Percentiles rank a stretch among this genome's conserved stretches.
Conservation (phyloP, 2,797 vertebrate genomes). For the Thalassophryne amazonica region DNA sequence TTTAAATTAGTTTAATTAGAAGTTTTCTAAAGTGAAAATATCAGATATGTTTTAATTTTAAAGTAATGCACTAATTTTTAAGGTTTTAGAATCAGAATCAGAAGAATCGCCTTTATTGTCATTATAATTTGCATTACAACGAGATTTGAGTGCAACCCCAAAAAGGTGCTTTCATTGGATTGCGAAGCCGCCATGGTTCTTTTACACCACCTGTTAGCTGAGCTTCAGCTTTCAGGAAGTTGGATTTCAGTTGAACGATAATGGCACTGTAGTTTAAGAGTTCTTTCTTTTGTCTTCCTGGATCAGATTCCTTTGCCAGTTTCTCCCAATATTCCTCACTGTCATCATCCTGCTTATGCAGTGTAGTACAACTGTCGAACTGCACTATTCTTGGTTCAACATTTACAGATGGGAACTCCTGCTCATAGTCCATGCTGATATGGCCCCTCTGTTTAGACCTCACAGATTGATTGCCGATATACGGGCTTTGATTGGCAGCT, state of each 20-base stretch:
- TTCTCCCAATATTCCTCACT: conserved; percentile 82
- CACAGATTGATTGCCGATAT: conserved; percentile 1
- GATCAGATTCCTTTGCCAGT: conserved; percentile 65
- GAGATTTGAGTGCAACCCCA: too few relatives aligned
- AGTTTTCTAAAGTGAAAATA: too few relatives aligned
- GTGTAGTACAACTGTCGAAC: conserved; percentile 21
- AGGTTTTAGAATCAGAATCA: too few relatives aligned
- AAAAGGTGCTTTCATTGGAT: conserved; percentile 70
- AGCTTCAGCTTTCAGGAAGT: conserved; percentile 70
- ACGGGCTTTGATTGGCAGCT: conserved; percentile 35
- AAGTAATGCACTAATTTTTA: too few relatives aligned
- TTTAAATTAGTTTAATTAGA: too few relatives aligned
- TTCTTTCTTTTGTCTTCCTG: conserved; percentile 48
- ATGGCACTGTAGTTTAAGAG: conserved; percentile 59
- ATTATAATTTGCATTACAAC: too few relatives aligned
- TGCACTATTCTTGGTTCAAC: conserved; percentile 45
- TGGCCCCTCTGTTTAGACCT: conserved; percentile 63
- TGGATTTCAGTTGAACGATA: conserved; percentile 66
- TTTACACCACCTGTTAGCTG: conserved; percentile 80
- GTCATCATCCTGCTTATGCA: conserved; percentile 75
- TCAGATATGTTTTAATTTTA: too few relatives aligned
- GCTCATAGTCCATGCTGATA: conserved; percentile 79
- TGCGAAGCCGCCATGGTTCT: conserved; percentile 67
- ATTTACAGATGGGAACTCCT: conserved; percentile 71
- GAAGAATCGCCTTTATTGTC: too few relatives aligned